Evolutionary conservation across 2,113 vertebrate genomes (phyloP), one percentile per base, ranked within the genome.

Genomic region (Trachemys scripta): DNA sequence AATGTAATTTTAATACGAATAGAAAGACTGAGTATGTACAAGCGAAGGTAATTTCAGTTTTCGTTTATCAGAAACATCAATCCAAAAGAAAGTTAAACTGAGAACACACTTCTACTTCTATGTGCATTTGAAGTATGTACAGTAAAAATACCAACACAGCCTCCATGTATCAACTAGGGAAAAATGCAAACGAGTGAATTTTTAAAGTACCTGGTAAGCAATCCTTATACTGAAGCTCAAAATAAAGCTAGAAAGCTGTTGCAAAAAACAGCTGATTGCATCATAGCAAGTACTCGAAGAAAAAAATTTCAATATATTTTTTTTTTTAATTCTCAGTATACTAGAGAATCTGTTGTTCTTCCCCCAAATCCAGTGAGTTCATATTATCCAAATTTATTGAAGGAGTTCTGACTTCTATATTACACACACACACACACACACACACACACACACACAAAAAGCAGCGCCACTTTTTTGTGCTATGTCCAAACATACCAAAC

Each of bases 21-120:
- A 98, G 95, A 95, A 98, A 94, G 95, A 98, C 95, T 98, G 96
- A 97, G 98, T 98, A 98, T 98, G 93, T 98, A 98, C 98, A 99
- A 97, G 97, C 90, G 94, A 97, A 98, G 96, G n/a, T 95, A 97
- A 95, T 97, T 98, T 98, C 97, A 98, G 97, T 97, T 98, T 94
- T 98, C 45, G 1, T 98, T 97, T 97, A 97, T 97, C 98, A 98
- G 98, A 98, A 98, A 98, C 96, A 98, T 97, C 98, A 98, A 97
- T 85, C 89, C 45, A 97, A 98, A 98, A 98, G 97, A 98, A 98
- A 98, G 97, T 98, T 98, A 97, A 97, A 96, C 80, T 97, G 97
- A 95, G 96, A 97, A 97, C 98, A 98, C 97, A 95, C 89, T 97
- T 97, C 97, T 98, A 98, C 90, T 97, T 97, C 98, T 98, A 98